A percentile compares a stretch with the other conserved stretches of the same genome.
Evolutionary conservation across 1,140 invertebrate genomes (phyloP).

Genomic region (Drosophila punjabiensis): DNA sequence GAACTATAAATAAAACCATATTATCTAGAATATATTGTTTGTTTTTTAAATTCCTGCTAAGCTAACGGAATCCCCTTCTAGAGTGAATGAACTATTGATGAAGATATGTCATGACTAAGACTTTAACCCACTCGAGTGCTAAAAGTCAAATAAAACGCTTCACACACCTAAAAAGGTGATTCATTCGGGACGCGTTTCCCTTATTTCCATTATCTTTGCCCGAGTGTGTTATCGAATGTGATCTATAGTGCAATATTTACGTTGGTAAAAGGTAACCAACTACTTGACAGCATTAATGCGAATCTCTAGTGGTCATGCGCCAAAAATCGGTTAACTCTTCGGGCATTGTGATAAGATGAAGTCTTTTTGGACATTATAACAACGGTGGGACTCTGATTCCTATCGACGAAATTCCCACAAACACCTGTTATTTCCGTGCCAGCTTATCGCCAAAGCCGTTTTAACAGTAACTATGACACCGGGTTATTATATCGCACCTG

Average conservation of each 20-base stretch:
- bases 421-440: neutral
- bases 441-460: constrained; percentile 10
- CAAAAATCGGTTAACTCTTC: neutral
- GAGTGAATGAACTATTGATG: neutral
- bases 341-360: neutral
- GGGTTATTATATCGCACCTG: constrained; percentile 11
- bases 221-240: constrained; percentile 5
- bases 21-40: neutral
- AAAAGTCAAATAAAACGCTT: neutral
- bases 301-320: constrained; percentile 15
- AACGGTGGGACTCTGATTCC: neutral
- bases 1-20: neutral
- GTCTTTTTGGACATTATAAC: neutral
- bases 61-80: neutral
- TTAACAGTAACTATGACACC: constrained; percentile 24
- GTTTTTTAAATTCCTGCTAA: neutral
- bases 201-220: neutral
- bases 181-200: constrained; percentile 13
- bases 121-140: neutral
- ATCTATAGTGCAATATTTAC: neutral
- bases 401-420: neutral
- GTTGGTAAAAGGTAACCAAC: neutral
- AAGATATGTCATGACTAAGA: constrained; percentile 10
- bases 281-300: neutral
- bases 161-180: constrained; percentile 2